A percentile compares a stretch with the other conserved stretches of the same genome.
phyloP scores from a whole-genome alignment of 2,888 invertebrate species.

The Rhamnusium bicolor region DNA sequence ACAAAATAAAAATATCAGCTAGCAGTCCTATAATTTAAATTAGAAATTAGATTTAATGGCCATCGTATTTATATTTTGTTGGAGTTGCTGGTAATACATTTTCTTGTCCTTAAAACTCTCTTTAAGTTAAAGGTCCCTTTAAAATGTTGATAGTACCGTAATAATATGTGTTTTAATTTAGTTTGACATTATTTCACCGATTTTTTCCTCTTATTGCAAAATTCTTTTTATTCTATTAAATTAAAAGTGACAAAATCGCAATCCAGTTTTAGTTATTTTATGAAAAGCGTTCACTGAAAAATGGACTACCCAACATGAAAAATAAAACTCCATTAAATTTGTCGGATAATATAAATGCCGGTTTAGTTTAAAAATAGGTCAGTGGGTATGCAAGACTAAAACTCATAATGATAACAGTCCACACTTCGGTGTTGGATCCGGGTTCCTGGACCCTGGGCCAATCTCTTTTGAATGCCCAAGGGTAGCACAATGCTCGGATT shows the following conservation, averaged over 20 bases:
- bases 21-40: too few relatives aligned
- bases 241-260: neutral
- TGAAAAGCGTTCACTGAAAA: constrained; percentile 1
- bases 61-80: too few relatives aligned
- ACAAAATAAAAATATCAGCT: too few relatives aligned
- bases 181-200: too few relatives aligned
- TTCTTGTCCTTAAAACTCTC: too few relatives aligned
- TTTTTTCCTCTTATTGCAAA: too few relatives aligned
- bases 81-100: too few relatives aligned
- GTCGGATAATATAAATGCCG: constrained; percentile 17
- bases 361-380: constrained; percentile 22
- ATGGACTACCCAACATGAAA: constrained; percentile 1
- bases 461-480: constrained; percentile 64
- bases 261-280: neutral
- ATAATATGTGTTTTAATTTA: too few relatives aligned
- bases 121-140: too few relatives aligned
- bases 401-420: constrained; percentile 45
- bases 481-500: constrained; percentile 61
- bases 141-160: too few relatives aligned
- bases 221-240: neutral
- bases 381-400: constrained; percentile 1
- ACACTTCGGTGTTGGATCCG: constrained; percentile 39
- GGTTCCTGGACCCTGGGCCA: constrained; percentile 59
- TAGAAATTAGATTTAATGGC: too few relatives aligned
- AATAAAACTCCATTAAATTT: constrained; percentile 15